Evolutionary conservation across 2,888 invertebrate species (phyloP).

Genomic region (Parnassius orleans): DNA sequence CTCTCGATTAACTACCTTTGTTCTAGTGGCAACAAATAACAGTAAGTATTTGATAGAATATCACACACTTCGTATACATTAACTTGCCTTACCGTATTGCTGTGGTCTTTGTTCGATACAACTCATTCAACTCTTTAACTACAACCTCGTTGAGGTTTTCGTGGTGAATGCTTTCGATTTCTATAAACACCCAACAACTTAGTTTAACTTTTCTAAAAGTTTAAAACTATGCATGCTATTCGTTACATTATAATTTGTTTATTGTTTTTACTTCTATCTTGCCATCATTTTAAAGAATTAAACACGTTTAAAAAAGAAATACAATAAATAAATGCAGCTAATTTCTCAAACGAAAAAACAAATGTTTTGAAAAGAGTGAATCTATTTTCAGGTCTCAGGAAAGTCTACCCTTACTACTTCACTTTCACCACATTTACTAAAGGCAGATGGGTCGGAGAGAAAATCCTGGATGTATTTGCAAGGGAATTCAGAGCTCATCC

Average conservation of each 20-base stretch:
- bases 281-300: too few relatives aligned
- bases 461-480: slow-evolving; percentile 95
- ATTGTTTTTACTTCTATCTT: too few relatives aligned
- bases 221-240: slow-evolving; percentile 15
- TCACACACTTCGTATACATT: slow-evolving; percentile 27
- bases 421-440: slow-evolving; percentile 98
- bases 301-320: too few relatives aligned
- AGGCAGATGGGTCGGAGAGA: slow-evolving; percentile 97
- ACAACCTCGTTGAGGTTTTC: slow-evolving; percentile 34
- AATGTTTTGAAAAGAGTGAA: neutral
- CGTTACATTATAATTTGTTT: neutral
- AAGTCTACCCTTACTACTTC: slow-evolving; percentile 98
- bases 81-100: slow-evolving; percentile 66
- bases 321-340: too few relatives aligned
- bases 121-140: slow-evolving; percentile 38
- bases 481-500: slow-evolving; percentile 97
- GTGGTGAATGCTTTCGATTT: slow-evolving; percentile 24
- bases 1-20: neutral
- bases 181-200: slow-evolving; percentile 21
- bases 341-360: too few relatives aligned
- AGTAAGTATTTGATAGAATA: neutral
- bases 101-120: slow-evolving; percentile 34
- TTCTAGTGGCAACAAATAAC: slow-evolving; percentile 10
- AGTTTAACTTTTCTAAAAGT: slow-evolving; percentile 6
- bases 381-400: slow-evolving; percentile 48